Evolutionary conservation across 2,113 vertebrate species (phyloP).

Genomic region (Nesoenas mayeri): DNA sequence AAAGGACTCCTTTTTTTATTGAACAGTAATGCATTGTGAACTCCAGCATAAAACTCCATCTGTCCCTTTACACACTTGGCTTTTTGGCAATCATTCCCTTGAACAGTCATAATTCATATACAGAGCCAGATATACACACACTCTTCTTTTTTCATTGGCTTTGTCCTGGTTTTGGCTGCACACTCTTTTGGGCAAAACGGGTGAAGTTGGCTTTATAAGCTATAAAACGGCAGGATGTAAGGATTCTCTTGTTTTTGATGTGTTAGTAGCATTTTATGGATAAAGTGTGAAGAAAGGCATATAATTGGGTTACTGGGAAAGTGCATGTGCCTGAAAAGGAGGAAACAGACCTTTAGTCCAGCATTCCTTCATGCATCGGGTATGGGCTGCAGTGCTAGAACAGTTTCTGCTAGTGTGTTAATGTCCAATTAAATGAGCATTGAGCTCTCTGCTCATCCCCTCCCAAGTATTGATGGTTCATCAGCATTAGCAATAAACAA

Average conservation of each 20-base stretch:
- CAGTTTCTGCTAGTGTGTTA: rapidly evolving
- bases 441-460: not conserved
- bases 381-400: not conserved
- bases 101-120: conserved; percentile 67
- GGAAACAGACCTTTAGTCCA: not conserved
- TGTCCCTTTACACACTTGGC: conserved; percentile 60
- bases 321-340: not conserved
- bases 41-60: conserved; percentile 58
- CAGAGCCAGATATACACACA: not conserved
- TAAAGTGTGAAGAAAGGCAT: conserved; percentile 28
- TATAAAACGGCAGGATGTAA: conserved; percentile 35
- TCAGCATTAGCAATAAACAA: not conserved
- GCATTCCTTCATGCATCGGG: not conserved
- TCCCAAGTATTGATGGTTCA: not conserved
- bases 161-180: conserved; percentile 15
- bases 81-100: conserved; percentile 50
- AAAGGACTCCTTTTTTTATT: conserved; percentile 31
- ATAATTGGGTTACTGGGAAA: conserved; percentile 48
- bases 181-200: not conserved
- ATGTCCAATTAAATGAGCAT: not conserved
- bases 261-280: conserved; percentile 43
- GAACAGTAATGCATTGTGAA: conserved; percentile 66
- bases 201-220: conserved; percentile 29
- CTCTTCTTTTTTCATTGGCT: not conserved
- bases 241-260: conserved; percentile 56